A percentile compares a stretch with the other conserved stretches of the same genome.
Evolutionary conservation across 2,113 vertebrate genomes (phyloP).

Genomic region (Poecile atricapillus): DNA sequence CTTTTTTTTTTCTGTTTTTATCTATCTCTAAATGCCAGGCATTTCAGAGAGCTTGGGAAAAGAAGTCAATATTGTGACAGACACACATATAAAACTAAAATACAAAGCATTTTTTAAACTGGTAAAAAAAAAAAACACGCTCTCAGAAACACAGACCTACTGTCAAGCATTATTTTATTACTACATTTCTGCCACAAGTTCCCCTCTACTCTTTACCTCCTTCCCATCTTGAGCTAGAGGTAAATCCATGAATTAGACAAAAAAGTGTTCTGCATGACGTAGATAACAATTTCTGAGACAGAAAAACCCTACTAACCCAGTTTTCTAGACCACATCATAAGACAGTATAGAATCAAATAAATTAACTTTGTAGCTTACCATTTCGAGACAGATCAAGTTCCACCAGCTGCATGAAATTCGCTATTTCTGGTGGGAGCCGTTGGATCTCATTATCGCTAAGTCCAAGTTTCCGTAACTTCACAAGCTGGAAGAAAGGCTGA

Average conservation of each 20-base stretch:
- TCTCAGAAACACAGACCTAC: background rate
- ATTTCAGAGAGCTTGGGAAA: background rate
- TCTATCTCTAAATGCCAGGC: background rate
- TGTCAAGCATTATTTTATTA: background rate
- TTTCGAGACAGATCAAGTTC: slow-evolving; percentile 96
- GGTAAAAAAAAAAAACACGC: background rate
- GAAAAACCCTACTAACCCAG: background rate
- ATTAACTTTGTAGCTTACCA: slow-evolving; percentile 73
- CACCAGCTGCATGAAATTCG: slow-evolving; percentile 96
- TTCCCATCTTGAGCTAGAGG: background rate
- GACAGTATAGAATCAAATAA: background rate
- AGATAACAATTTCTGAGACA: background rate
- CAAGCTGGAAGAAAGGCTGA: slow-evolving; percentile 95
- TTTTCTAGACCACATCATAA: background rate
- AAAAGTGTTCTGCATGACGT: background rate
- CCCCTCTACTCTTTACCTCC: background rate
- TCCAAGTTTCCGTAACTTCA: slow-evolving; percentile 93
- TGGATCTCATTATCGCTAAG: slow-evolving; percentile 99
- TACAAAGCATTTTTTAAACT: background rate
- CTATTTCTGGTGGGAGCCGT: slow-evolving; percentile 92
- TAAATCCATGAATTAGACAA: background rate
- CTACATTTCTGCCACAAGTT: background rate
- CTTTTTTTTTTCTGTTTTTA: background rate
- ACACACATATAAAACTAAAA: background rate
- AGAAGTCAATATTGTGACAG: background rate